phyloP scores from a whole-genome alignment of 2,113 vertebrate species.

The Jaculus jaculus region DNA sequence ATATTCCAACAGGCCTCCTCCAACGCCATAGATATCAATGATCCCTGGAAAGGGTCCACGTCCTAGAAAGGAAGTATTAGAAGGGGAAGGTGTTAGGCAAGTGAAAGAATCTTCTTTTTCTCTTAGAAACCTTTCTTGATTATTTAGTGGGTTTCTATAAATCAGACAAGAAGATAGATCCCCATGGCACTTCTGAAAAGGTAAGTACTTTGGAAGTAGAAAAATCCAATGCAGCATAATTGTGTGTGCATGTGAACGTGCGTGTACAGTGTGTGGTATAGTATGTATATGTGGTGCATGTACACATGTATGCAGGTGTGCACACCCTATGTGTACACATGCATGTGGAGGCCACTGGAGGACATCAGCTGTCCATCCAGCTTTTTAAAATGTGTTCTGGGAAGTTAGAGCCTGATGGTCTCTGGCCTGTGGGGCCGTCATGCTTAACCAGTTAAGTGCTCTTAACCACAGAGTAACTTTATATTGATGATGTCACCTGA shows the following conservation, averaged over 20 bases:
- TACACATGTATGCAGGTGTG: neutral
- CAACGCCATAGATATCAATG: conserved; percentile 87
- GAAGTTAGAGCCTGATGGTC: no score
- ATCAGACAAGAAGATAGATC: neutral
- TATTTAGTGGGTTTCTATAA: neutral
- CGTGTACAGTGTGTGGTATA: neutral
- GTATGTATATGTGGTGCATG: neutral
- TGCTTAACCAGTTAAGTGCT: no score
- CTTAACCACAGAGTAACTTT: neutral
- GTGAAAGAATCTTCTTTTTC: neutral
- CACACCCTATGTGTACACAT: neutral
- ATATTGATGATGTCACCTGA: neutral
- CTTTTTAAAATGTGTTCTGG: no score
- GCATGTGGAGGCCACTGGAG: neutral
- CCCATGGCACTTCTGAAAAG: neutral
- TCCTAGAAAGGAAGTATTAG: conserved; percentile 79
- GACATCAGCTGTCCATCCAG: no score
- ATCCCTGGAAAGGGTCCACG: conserved; percentile 89
- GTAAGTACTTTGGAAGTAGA: neutral
- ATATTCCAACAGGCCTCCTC: conserved; percentile 86
- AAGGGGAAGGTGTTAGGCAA: neutral
- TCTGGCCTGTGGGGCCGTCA: no score
- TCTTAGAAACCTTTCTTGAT: conserved; percentile 13
- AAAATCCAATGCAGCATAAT: neutral
- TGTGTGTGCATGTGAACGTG: neutral